phyloP scores from a whole-genome alignment of 2,888 invertebrate species.

The Scotopteryx bipunctaria region DNA sequence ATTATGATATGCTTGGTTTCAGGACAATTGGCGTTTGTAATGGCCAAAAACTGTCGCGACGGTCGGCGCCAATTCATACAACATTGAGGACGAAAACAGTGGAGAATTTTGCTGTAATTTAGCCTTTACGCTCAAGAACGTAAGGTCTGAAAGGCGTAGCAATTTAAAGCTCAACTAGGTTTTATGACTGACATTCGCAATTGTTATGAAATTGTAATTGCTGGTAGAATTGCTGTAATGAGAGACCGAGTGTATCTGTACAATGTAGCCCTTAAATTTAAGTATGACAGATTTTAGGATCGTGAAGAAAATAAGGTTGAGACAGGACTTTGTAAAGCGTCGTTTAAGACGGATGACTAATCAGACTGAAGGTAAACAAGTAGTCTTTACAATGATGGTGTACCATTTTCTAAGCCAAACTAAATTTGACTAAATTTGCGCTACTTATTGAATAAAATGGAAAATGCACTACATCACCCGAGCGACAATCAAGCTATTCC shows the following conservation, averaged over 20 bases:
- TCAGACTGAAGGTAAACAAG: no score
- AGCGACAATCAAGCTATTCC: no score
- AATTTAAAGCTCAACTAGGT: neutral
- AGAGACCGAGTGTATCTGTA: neutral
- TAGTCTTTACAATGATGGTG: no score
- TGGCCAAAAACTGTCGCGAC: constrained; percentile 28
- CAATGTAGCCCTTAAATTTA: no score
- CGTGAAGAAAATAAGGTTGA: no score
- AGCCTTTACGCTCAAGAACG: neutral
- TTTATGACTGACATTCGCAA: constrained; percentile 1
- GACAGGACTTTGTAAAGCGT: no score
- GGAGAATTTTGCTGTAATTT: neutral
- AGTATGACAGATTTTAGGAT: no score
- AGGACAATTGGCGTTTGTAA: constrained; percentile 30
- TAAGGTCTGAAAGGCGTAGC: neutral
- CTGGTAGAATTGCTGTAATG: neutral
- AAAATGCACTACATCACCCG: no score
- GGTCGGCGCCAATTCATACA: constrained; percentile 17
- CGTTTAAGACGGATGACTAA: no score
- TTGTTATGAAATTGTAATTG: constrained; percentile 1
- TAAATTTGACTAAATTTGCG: no score
- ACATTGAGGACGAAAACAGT: neutral
- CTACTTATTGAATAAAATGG: no score
- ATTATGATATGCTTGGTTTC: constrained; percentile 41
- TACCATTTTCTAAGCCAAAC: no score